phyloP scores from a whole-genome alignment of 53 echinoderm and acorn worm genomes.

The Mesocentrotus franciscanus region DNA sequence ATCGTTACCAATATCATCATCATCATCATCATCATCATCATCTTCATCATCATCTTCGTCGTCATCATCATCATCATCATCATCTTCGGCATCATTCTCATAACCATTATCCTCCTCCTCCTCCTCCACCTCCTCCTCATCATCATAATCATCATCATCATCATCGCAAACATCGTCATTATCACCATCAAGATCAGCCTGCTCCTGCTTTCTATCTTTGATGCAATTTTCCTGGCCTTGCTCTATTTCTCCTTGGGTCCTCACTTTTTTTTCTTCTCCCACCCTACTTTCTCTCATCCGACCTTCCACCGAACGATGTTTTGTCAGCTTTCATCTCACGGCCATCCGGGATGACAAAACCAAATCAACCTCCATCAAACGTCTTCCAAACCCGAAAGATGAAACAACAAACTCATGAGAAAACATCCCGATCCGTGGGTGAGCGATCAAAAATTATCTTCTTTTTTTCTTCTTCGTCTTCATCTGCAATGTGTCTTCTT shows the following conservation, averaged over 20 bases:
- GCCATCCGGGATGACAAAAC: conserved; percentile 13
- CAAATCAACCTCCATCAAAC: neutral
- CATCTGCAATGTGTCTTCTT: neutral
- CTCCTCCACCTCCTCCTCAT: neutral
- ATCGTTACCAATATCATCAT: neutral
- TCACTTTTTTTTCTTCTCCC: neutral
- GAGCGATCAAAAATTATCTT: conserved; percentile 14
- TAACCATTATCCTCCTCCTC: neutral
- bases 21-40: neutral
- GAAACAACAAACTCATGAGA: conserved; percentile 19
- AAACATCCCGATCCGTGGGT: neutral
- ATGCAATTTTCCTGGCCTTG: too few species aligned
- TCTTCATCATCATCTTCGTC: neutral
- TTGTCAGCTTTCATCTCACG: conserved; percentile 7
- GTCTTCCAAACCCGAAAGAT: conserved; percentile 13
- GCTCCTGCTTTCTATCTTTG: neutral
- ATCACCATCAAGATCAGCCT: neutral
- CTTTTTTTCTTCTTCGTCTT: neutral
- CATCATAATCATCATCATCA: neutral
- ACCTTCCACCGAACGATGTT: neutral
- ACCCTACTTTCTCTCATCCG: neutral
- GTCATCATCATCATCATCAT: neutral
- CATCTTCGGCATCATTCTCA: neutral
- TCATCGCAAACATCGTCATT: neutral
- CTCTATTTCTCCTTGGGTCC: neutral